Evolutionary conservation across 2,797 vertebrate species (phyloP), one percentile per base, ranked within the genome.

Genomic region (Enteromius argenteus): DNA sequence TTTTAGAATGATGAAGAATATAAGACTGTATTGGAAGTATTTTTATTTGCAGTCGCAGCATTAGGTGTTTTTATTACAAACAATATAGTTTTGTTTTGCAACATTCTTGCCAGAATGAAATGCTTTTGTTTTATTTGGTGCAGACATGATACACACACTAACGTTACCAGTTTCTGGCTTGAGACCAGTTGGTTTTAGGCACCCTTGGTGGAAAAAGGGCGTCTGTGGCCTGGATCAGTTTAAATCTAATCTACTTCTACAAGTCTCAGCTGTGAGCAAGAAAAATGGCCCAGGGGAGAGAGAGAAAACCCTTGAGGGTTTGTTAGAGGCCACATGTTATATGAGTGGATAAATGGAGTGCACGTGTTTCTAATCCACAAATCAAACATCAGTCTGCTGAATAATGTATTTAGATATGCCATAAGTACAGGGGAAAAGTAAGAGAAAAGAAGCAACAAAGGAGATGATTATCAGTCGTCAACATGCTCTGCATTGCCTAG

Each of bases 181-280:
- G 42, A 46, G 42, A 32, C 19, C 42, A n/a, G 42, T 30, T 79
- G 66, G 37, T 19, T 62, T 58, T 60, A 60, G 32, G 21, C 53
- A 39, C 35, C 49, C 73, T 79, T 49, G 23, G 5, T 79, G 19
- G 15, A 67, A 67, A 73, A 53, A 15, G 60, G 35, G 4, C 53
- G 10, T 81, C 53, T 27, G 10, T 14, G 69, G n/a, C 44, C 81
- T 83, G 72, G 46, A 83, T 77, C 64, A 35, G 73, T 68, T 83
- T 58, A 83, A 83, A 83, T 83, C 73, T 77, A 77, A 76, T 83
- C 62, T 83, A 9, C 58, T 42, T 53, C 32, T 39, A 62, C 56
- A 76, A 68, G 73, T 77, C 62, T 83, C 64, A 83, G 81, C 81
- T 83, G 73, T 77, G 49, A 83, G 49, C 64, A 80, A 51, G 37